Evolutionary conservation across 2,797 vertebrate species (phyloP).

Genomic region (Craterocephalus amniculus): DNA sequence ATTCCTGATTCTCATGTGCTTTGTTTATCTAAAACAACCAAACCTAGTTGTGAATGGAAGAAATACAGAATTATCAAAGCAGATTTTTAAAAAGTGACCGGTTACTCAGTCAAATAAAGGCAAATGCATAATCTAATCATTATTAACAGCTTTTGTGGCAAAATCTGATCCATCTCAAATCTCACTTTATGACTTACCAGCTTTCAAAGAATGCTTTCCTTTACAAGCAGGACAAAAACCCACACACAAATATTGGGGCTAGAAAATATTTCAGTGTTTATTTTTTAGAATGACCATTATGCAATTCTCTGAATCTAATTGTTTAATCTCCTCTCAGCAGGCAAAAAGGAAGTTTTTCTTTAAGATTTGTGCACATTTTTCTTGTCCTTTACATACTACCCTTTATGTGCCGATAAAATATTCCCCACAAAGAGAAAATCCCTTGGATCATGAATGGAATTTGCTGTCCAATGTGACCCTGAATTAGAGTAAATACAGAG

Average conservation of each 20-base stretch:
- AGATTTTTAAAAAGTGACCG: too few species aligned
- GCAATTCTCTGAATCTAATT: neutral
- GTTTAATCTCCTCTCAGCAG: neutral
- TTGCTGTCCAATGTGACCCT: slow-evolving; percentile 44
- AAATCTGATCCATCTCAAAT: neutral
- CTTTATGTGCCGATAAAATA: slow-evolving; percentile 27
- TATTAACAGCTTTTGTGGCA: neutral
- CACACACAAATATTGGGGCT: too few species aligned
- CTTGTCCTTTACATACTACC: neutral
- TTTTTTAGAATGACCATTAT: neutral
- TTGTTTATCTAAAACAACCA: neutral
- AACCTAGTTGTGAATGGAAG: too few species aligned
- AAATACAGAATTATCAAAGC: too few species aligned
- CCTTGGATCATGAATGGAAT: slow-evolving; percentile 32
- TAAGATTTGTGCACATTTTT: too few species aligned
- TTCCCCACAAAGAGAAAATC: slow-evolving; percentile 38
- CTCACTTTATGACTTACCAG: too few species aligned
- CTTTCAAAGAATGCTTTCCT: neutral
- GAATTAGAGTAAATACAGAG: slow-evolving; percentile 40
- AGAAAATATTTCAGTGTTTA: too few species aligned
- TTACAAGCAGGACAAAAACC: neutral
- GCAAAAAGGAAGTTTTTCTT: neutral
- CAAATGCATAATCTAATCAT: too few species aligned
- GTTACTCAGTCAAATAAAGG: neutral
- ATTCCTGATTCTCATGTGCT: neutral